Evolutionary conservation across 2,797 vertebrate species (phyloP).

Genomic region (Pyrocephalus nanus): DNA sequence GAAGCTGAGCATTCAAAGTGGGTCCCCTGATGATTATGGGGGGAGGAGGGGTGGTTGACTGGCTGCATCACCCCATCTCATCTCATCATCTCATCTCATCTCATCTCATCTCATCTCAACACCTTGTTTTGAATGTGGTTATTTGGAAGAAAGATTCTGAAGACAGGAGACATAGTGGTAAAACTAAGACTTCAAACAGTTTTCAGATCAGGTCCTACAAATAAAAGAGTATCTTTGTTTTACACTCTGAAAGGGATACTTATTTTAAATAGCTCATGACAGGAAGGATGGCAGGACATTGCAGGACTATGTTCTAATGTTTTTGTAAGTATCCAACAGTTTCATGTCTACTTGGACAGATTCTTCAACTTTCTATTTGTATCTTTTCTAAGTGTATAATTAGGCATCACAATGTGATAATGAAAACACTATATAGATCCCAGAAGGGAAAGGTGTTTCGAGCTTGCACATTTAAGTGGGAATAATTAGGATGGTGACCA

Average conservation of each 20-base stretch:
- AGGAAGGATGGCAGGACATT: background rate
- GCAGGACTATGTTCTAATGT: background rate
- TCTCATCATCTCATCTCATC: background rate
- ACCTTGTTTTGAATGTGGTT: background rate
- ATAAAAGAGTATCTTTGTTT: background rate
- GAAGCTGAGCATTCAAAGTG: background rate
- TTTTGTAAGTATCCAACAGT: background rate
- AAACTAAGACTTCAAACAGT: background rate
- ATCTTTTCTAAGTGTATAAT: background rate
- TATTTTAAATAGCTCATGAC: background rate
- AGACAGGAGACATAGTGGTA: background rate
- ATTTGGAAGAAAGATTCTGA: background rate
- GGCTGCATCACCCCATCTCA: background rate
- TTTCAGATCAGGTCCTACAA: background rate
- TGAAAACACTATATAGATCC: background rate
- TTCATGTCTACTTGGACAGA: background rate
- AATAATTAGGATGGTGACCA: background rate
- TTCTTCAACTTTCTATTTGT: background rate
- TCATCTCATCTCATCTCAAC: background rate
- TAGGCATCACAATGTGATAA: background rate
- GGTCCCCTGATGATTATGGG: background rate
- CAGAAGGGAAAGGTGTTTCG: background rate
- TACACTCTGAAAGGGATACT: background rate
- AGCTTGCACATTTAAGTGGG: background rate
- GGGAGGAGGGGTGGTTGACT: background rate